A percentile compares a stretch with the other conserved stretches of the same genome.
These are phyloP conservation scores for Sanderia malayensis DNA, from an alignment of 30 jellyfish, hydroid and myxozoan genomes.

Conservation along the genomic window DNA sequence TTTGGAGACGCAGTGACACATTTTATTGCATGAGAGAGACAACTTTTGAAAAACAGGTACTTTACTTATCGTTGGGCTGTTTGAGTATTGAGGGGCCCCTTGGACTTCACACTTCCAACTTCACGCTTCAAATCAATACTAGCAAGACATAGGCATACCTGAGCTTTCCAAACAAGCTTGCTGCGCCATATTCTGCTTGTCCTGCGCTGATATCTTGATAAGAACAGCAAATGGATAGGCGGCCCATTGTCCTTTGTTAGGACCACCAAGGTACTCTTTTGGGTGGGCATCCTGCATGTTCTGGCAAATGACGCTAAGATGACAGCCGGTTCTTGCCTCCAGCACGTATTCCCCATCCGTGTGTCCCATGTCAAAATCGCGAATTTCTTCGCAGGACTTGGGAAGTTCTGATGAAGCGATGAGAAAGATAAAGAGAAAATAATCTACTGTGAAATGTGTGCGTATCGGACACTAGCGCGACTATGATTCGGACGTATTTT, in stretches of 20 bases:
- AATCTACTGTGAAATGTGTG: too few relatives aligned
- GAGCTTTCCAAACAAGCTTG: conserved; percentile 92
- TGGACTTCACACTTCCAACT: too few relatives aligned
- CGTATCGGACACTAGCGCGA: too few relatives aligned
- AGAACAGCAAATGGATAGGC: conserved; percentile 85
- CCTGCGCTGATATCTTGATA: conserved; percentile 70
- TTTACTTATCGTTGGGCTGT: too few relatives aligned
- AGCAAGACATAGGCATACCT: conserved; percentile 60
- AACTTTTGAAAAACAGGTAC: too few relatives aligned
- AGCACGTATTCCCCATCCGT: conserved; percentile 88
- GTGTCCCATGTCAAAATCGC: conserved; percentile 74
- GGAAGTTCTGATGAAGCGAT: conserved; percentile 56
- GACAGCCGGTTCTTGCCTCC: conserved; percentile 85
- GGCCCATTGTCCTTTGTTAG: conserved; percentile 76
- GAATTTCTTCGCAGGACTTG: conserved; percentile 81
- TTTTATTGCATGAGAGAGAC: too few relatives aligned
- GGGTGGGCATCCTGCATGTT: conserved; percentile 79
- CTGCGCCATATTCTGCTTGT: conserved; percentile 71
- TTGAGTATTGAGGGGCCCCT: too few relatives aligned
- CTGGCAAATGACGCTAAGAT: conserved; percentile 88
- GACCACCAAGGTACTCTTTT: conserved; percentile 91
- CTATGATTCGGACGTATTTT: too few relatives aligned
- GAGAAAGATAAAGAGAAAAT: not conserved
- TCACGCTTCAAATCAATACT: too few relatives aligned
- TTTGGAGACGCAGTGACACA: too few relatives aligned